A percentile compares a stretch with the other conserved stretches of the same genome.
Evolutionary conservation across 2,113 vertebrate species (phyloP).

Genomic region (Psammodynastes pulverulentus): DNA sequence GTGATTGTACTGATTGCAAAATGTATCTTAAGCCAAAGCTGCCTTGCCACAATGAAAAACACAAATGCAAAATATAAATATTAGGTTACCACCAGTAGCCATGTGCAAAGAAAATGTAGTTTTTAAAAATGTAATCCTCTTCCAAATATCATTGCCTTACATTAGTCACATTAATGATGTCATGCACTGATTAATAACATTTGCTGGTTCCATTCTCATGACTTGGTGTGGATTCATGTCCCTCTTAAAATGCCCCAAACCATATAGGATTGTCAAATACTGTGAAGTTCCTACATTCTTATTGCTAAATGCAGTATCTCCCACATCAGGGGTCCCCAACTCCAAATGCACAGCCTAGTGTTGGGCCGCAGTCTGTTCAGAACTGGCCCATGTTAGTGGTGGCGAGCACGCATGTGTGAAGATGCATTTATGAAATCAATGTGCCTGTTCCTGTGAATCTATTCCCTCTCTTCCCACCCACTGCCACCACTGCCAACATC

Average conservation of each 20-base stretch:
- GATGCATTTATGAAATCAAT: neutral
- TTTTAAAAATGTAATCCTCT: neutral
- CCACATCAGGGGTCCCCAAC: neutral
- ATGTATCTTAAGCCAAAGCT: neutral
- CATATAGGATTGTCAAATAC: neutral
- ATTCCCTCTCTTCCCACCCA: neutral
- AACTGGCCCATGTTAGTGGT: neutral
- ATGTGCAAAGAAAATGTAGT: neutral
- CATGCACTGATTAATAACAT: neutral
- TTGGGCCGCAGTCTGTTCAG: neutral
- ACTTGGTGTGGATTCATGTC: neutral
- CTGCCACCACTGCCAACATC: neutral
- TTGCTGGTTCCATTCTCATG: neutral
- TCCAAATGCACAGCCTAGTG: neutral
- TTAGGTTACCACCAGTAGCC: neutral
- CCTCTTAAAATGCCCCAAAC: neutral
- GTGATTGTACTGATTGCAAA: neutral
- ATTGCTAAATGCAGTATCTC: neutral
- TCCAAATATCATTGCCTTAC: neutral
- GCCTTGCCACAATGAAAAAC: neutral
- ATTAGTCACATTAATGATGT: neutral
- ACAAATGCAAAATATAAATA: neutral
- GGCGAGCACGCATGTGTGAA: accelerated
- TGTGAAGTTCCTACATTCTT: neutral
- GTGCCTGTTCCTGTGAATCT: too few species aligned